Evolutionary conservation across 2,797 vertebrate genomes (phyloP), one percentile per base, ranked within the genome.

Genomic region (Ceryle rudis): DNA sequence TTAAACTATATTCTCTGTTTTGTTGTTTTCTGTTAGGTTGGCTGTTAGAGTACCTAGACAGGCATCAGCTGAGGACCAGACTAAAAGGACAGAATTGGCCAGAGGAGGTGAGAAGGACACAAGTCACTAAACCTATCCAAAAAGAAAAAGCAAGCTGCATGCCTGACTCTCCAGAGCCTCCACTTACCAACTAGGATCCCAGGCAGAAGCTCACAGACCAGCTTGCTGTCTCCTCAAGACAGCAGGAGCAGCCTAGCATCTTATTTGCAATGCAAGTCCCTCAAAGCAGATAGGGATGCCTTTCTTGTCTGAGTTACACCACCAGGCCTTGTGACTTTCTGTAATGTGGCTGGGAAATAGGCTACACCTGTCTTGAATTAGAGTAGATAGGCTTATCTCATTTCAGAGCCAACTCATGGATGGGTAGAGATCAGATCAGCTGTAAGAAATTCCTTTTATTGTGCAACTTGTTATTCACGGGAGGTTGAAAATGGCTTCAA

Each of bases 371-470:
- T 91, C 75, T 52, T 85, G 80, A 86, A 95, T 85, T 90, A 85
- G 60, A 92, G 79, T 13, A n/a, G 88, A 91, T 81, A 85, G 37
- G 81, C 81, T 93, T 90, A 82, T 91, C 57, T 86, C 57, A 51
- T 96, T 97, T 91, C 94, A 92, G 64, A 84, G 80, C 69, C 78
- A 82, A 44, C 84, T 97, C 95, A 96, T 2, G 13, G 95, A 84
- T 94, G 92, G 91, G 55, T 90, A 86, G 94, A 94, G 67, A 97
- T 90, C 74, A 96, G 90, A 97, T 97, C 52, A 66, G 77, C 88
- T 90, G 89, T 87, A 94, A 95, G 90, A 95, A 96, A 93, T 94
- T 82, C 55, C 49, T 78, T 94, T 94, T 92, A 93, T 93, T 96
- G 71, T 89, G 55, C 8, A 35, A 90, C 92, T 92, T 94, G 94